These are phyloP conservation scores for Acronicta alni DNA, from an alignment of 2,888 invertebrate genomes.

Conservation along the genomic window DNA sequence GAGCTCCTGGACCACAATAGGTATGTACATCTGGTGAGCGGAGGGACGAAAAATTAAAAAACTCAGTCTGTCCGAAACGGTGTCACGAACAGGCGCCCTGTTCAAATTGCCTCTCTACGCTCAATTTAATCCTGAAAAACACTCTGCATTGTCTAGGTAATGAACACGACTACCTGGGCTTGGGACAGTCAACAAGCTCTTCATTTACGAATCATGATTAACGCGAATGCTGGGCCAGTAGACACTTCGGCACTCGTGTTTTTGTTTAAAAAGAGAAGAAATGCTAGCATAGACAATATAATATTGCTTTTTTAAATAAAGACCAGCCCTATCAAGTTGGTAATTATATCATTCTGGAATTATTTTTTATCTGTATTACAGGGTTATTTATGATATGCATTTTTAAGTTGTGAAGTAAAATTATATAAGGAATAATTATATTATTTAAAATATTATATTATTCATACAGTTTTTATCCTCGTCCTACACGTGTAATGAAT, in stretches of 20 bases:
- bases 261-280: too few species aligned
- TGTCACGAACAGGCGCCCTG: conserved; percentile 82
- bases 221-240: conserved; percentile 46
- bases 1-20: neutral
- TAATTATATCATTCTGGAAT: too few species aligned
- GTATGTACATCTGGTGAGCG: conserved; percentile 49
- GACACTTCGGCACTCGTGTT: conserved; percentile 25
- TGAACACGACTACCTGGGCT: conserved; percentile 70
- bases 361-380: too few species aligned
- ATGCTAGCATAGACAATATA: too few species aligned
- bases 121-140: conserved; percentile 86
- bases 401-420: too few species aligned
- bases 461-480: too few species aligned
- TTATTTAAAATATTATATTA: too few species aligned
- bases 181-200: conserved; percentile 65
- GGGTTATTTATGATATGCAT: too few species aligned
- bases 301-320: too few species aligned
- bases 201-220: conserved; percentile 64
- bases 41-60: conserved; percentile 83
- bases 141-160: conserved; percentile 86
- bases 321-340: too few species aligned
- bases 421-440: too few species aligned
- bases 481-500: too few species aligned
- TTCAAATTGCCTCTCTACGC: conserved; percentile 85
- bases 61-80: conserved; percentile 72